Conservation (phyloP, 2,888 invertebrate genomes). For the Thera britannica region DNA sequence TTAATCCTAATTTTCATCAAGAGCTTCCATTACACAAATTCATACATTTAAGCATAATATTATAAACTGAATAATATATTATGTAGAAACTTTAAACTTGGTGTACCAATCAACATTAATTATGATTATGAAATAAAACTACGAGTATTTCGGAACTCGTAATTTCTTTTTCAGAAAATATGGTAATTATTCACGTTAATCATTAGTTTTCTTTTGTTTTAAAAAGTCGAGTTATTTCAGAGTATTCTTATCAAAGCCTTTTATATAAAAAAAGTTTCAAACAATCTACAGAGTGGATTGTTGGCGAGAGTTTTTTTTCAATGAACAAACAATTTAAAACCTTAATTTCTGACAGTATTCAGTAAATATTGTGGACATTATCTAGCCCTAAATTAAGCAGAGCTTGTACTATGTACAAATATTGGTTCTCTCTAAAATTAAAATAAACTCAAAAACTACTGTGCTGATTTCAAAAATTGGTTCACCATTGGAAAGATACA, state of each 20-base stretch:
- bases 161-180: slow-evolving; percentile 15
- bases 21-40: too few relatives aligned
- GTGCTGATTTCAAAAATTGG: too few relatives aligned
- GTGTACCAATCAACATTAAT: background rate
- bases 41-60: too few relatives aligned
- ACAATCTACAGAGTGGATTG: slow-evolving; percentile 14
- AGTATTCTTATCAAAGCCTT: slow-evolving; percentile 25
- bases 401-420: too few relatives aligned
- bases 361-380: too few relatives aligned
- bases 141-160: slow-evolving; percentile 10
- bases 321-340: slow-evolving; percentile 11
- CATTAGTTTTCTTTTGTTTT: slow-evolving; percentile 25
- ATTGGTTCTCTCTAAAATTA: too few relatives aligned
- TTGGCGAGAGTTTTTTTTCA: slow-evolving; percentile 5
- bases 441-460: too few relatives aligned
- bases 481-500: too few relatives aligned
- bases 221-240: slow-evolving; percentile 25
- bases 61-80: too few relatives aligned
- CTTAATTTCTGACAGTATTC: background rate
- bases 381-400: too few relatives aligned
- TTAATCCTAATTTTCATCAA: too few relatives aligned
- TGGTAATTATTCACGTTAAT: slow-evolving; percentile 29
- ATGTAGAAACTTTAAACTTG: too few relatives aligned
- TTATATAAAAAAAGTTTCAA: slow-evolving; percentile 21
- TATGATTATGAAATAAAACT: slow-evolving; percentile 1